Evolutionary conservation across 2,797 vertebrate genomes (phyloP), one percentile per base, ranked within the genome.

Genomic region (Iguana delicatissima): DNA sequence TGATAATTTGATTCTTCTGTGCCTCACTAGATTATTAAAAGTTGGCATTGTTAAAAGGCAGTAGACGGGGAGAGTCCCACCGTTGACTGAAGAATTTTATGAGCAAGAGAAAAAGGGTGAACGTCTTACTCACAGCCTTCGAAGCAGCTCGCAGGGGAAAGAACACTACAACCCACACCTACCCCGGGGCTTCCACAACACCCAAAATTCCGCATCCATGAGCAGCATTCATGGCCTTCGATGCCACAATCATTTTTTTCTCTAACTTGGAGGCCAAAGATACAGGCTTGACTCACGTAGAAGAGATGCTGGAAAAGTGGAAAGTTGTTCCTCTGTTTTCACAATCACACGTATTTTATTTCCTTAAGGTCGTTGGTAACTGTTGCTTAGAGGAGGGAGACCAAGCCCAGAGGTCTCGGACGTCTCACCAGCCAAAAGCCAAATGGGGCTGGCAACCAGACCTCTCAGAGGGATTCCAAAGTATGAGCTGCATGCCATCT

Each of bases 341-440:
- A 90, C 89, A 0, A 64, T 91, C 92, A 87, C 92, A 69, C 2
- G 0, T 22, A 72, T 95, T n/a, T 93, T 96, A 96, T 96, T 96
- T 95, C 95, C 95, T 92, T 92, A 1, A 91, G 94, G 92, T 95
- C 95, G 94, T 96, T 96, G 95, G 96, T 96, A 96, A 96, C 95
- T 91, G 95, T 96, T 96, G 95, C 95, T 96, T 52, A 93, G 96
- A 88, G 50, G 94, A 92, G 91, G 92, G 94, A 22, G n/a, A 83
- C 0, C 16, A 86, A 80, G 89, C 89, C 90, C 92, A 84, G 24
- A 88, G 92, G 93, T 91, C 94, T 94, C 91, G 88, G 89, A 92
- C 92, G 4, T 13, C 93, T 94, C 92, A 90, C 93, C 89, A 85
- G 42, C 24, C 20, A 26, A 42, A 88, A 0, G 91, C 93, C 94